Evolutionary conservation across 2,888 invertebrate species (phyloP).

Genomic region (Cheilosia vernalis): DNA sequence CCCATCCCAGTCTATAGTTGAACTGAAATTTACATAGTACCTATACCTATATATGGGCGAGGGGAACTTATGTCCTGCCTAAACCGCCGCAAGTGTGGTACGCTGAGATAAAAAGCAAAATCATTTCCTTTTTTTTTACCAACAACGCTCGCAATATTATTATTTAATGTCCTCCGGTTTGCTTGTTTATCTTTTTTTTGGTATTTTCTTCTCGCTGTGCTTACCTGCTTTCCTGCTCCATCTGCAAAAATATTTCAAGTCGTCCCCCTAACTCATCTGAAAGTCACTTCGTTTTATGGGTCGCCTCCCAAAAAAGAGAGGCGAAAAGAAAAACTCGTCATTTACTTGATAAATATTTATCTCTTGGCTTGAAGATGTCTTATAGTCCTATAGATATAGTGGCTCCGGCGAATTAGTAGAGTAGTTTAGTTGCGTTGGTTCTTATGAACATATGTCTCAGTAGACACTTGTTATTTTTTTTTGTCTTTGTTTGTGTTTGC

Average conservation of each 20-base stretch:
- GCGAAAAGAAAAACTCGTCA: slow-evolving; percentile 26
- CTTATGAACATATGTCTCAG: slow-evolving; percentile 11
- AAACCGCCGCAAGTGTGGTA: background rate
- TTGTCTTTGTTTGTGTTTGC: background rate
- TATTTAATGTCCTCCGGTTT: slow-evolving; percentile 30
- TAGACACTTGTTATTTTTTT: background rate
- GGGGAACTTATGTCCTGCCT: too few relatives aligned
- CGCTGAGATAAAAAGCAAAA: slow-evolving; percentile 35
- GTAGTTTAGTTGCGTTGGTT: slow-evolving; percentile 6
- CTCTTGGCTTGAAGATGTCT: slow-evolving; percentile 35
- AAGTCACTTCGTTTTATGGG: slow-evolving; percentile 36
- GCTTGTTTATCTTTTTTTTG: background rate
- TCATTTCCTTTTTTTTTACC: background rate
- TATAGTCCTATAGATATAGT: slow-evolving; percentile 3
- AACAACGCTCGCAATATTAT: slow-evolving; percentile 12
- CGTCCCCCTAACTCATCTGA: slow-evolving; percentile 9
- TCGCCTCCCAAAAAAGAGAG: background rate
- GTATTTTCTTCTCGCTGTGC: background rate
- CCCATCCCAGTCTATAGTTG: too few relatives aligned
- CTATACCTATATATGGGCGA: too few relatives aligned
- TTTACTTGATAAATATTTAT: slow-evolving; percentile 65
- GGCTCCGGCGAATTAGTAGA: background rate
- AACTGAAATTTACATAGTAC: too few relatives aligned
- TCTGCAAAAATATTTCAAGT: background rate
- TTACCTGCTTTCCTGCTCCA: background rate